Percentiles rank a stretch among this genome's conserved stretches.
Evolutionary conservation across 2,888 invertebrate genomes (phyloP).

Genomic region (Gnatocerus cornutus): DNA sequence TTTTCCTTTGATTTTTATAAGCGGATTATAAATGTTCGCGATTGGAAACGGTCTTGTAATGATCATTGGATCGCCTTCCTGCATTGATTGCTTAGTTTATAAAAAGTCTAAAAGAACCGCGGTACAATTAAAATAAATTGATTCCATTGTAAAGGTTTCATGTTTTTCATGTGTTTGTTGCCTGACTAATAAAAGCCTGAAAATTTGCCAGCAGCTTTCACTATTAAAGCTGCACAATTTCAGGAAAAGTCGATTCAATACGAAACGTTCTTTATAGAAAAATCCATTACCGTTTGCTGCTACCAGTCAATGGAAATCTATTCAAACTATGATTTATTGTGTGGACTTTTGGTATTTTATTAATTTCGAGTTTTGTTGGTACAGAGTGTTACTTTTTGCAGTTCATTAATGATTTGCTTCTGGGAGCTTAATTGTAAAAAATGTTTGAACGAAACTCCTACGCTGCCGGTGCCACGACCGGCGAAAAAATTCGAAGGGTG

Average conservation of each 20-base stretch:
- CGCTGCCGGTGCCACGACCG: background rate
- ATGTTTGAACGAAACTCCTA: constrained; percentile 9
- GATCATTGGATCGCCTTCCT: too few species aligned
- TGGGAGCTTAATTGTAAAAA: background rate
- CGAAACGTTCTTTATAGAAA: constrained; percentile 22
- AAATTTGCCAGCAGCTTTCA: background rate
- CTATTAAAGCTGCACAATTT: background rate
- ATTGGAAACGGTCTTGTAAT: too few species aligned
- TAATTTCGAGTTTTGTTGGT: background rate
- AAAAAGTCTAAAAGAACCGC: background rate
- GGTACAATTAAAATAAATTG: background rate
- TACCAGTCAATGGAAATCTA: constrained; percentile 8
- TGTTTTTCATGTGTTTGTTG: background rate
- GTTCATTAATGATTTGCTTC: background rate
- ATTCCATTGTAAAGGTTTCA: constrained; percentile 2
- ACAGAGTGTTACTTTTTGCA: background rate
- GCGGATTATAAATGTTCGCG: background rate
- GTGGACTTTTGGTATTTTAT: background rate
- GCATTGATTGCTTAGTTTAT: too few species aligned
- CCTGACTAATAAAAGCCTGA: background rate
- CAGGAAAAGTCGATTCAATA: background rate
- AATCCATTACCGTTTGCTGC: constrained; percentile 14
- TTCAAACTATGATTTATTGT: constrained; percentile 14
- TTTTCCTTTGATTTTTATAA: background rate
- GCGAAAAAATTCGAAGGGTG: constrained; percentile 14